Evolutionary conservation across 2,797 vertebrate genomes (phyloP), one percentile per base, ranked within the genome.

Genomic region (Schizopygopsis pylzovi): DNA sequence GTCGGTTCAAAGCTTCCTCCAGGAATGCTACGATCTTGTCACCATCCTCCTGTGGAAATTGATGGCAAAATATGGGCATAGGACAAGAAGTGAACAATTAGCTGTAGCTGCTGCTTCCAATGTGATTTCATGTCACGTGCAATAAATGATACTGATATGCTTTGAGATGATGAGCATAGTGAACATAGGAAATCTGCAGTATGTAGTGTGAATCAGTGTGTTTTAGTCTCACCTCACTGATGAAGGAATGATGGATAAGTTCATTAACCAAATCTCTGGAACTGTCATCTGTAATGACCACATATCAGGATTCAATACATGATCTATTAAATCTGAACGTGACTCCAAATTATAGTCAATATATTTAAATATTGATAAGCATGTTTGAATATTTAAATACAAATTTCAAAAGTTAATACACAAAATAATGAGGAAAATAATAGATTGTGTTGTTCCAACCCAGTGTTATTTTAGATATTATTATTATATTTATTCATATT

Each of bases 191-290:
- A 22, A 72, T 22, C 4, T 39, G 49, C 33, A 39, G 6, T 56
- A 37, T 20, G 72, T 28, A 28, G 13, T 10, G 15, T 49, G 45
- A 49, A 45, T 67, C 1, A 1, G 25, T 76, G 16, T 22, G 4
- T 28, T 13, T 59, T 20, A 70, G 90, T 89, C 86, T 71, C 86
- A 96, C 96, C 96, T 96, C 95, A 0, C 95, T 94, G 89, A 97
- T 94, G 86, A 97, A 97, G 49, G 96, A 96, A 0, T 96, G 96
- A 28, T 96, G 95, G 79, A 97, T 96, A 45, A 97, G 92, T 85
- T 97, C 96, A 0, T 91, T 89, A 1, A 96, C 96, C 37, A 97
- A 90, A 63, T 95, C 96, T 92, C 93, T 94, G 72, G 96, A 94
- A 61, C 91, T 94, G 81, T 97, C 96, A 0, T 92, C 96, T 97